These are phyloP conservation scores for Siniperca scherzeri DNA, from an alignment of 2,797 vertebrate genomes.

Conservation along the genomic window DNA sequence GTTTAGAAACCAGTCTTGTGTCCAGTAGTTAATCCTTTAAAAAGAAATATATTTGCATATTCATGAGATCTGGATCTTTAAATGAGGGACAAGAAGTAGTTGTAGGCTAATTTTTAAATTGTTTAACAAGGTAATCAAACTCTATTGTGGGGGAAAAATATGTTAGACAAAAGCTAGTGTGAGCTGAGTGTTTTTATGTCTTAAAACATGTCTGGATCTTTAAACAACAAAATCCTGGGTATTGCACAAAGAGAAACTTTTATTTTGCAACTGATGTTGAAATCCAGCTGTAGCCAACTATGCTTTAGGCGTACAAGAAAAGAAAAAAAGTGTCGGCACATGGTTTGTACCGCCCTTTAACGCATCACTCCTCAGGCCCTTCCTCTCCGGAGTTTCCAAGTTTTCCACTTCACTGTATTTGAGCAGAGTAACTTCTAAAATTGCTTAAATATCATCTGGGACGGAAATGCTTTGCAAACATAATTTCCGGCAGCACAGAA, in stretches of 20 bases:
- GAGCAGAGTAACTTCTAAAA: neutral
- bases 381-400: slow-evolving; percentile 49
- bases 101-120: neutral
- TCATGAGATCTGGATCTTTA: neutral
- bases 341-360: slow-evolving; percentile 65
- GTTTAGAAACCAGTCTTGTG: neutral
- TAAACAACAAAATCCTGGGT: neutral
- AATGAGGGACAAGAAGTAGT: neutral
- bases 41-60: neutral
- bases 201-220: too few species aligned
- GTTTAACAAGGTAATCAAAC: neutral
- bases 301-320: neutral
- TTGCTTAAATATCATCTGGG: neutral
- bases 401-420: neutral
- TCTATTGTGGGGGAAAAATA: neutral
- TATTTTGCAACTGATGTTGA: neutral
- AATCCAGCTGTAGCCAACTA: neutral
- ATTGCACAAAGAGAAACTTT: neutral
- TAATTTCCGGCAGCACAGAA: accelerated
- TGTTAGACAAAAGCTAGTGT: too few species aligned
- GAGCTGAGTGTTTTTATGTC: too few species aligned
- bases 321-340: slow-evolving; percentile 30
- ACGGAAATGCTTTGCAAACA: slow-evolving; percentile 3
- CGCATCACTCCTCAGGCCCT: slow-evolving; percentile 45
- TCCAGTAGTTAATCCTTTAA: neutral